Conservation (phyloP, 1,140 invertebrate species). For the Aleiodes sp. region DNA sequence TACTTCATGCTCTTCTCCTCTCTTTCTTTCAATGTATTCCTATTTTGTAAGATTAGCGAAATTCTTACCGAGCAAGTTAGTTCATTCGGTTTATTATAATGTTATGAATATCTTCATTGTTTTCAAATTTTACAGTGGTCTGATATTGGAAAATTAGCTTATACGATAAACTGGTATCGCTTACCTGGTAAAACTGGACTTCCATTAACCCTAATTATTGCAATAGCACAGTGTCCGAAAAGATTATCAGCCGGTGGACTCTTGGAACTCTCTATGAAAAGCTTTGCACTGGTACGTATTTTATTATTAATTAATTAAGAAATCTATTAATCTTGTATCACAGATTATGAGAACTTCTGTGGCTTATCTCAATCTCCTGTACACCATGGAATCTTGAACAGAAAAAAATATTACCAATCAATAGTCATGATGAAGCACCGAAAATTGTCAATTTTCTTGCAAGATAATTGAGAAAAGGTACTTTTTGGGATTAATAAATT, state of each 20-base stretch:
- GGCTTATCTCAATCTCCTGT: conserved; percentile 43
- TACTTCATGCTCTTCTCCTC: conserved; percentile 42
- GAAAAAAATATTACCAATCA: background rate
- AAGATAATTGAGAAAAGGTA: too few species aligned
- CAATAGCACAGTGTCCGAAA: conserved; percentile 19
- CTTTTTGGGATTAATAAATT: too few species aligned
- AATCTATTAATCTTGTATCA: conserved; percentile 2
- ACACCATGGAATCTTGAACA: conserved; percentile 31
- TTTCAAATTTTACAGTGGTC: conserved; percentile 25
- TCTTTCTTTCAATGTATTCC: conserved; percentile 46
- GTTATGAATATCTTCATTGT: too few species aligned
- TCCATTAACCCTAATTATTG: conserved; percentile 34
- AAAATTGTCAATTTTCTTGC: too few species aligned
- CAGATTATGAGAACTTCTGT: conserved; percentile 48
- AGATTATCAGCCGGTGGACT: conserved; percentile 26
- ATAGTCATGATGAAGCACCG: background rate
- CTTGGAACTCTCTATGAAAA: conserved; percentile 16
- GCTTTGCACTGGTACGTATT: conserved; percentile 17
- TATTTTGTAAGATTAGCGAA: conserved; percentile 50
- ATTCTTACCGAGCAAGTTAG: conserved; percentile 46
- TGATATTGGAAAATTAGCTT: conserved; percentile 28
- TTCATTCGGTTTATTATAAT: background rate
- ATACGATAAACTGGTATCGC: conserved; percentile 42
- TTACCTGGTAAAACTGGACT: conserved; percentile 23
- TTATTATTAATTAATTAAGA: background rate